phyloP scores from a whole-genome alignment of 2,888 invertebrate species.

The Criorhina ranunculi region DNA sequence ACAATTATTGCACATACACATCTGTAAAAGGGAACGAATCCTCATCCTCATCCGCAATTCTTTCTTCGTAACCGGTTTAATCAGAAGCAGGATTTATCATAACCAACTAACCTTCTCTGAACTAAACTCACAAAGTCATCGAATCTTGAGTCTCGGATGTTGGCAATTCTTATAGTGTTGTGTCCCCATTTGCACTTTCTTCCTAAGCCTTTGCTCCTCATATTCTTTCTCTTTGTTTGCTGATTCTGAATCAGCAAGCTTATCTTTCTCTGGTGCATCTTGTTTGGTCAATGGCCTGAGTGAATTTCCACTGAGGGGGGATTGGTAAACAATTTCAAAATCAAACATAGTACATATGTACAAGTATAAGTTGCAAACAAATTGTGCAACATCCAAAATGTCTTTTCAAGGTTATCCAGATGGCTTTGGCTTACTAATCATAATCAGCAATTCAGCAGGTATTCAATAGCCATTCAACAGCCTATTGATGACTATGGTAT shows the following conservation, averaged over 20 bases:
- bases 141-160: too few species aligned
- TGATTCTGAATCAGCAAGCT: conserved; percentile 35
- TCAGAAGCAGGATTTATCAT: conserved; percentile 43
- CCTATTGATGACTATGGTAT: conserved; percentile 20
- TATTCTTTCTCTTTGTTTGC: conserved; percentile 23
- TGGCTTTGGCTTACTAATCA: background rate
- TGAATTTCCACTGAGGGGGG: conserved; percentile 8
- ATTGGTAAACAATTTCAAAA: conserved; percentile 17
- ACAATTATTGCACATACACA: conserved; percentile 4
- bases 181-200: conserved; percentile 36
- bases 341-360: too few species aligned
- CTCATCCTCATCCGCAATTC: conserved; percentile 26
- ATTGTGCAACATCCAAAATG: conserved; percentile 38
- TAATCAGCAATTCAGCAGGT: background rate
- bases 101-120: conserved; percentile 16
- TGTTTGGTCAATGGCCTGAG: conserved; percentile 50
- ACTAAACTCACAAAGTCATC: conserved; percentile 6
- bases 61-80: conserved; percentile 35
- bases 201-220: background rate
- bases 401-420: conserved; percentile 31
- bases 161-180: conserved; percentile 6
- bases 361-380: background rate
- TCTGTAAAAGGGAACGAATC: conserved; percentile 35
- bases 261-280: conserved; percentile 3
- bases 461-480: conserved; percentile 5